A percentile compares a stretch with the other conserved stretches of the same genome.
Evolutionary conservation across 2,888 invertebrate genomes (phyloP).

Genomic region (Platypus cylindrus): DNA sequence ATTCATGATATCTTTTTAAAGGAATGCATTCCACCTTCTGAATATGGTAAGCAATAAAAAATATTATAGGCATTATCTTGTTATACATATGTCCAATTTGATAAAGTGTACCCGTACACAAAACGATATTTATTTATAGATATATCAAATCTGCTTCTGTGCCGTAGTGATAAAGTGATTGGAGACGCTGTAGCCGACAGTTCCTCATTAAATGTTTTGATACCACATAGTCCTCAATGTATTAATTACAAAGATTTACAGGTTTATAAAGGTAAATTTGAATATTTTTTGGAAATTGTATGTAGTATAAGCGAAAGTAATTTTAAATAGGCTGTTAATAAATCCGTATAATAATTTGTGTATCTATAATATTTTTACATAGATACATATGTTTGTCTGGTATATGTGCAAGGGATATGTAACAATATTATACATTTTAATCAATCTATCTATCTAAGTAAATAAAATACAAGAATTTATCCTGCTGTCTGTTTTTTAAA

Average conservation of each 20-base stretch:
- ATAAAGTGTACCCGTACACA: no score
- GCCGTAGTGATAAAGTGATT: slow-evolving; percentile 44
- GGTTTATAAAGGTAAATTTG: slow-evolving; percentile 48
- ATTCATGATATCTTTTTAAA: slow-evolving; percentile 48
- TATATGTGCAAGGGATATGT: no score
- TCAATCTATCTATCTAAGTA: no score
- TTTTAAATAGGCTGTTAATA: no score
- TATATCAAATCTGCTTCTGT: slow-evolving; percentile 55
- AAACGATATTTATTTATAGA: slow-evolving; percentile 37
- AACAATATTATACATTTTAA: no score
- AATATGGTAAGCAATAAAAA: slow-evolving; percentile 54
- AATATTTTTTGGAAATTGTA: no score
- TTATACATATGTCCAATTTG: slow-evolving; percentile 4
- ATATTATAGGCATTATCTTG: slow-evolving; percentile 4
- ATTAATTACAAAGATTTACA: slow-evolving; percentile 56
- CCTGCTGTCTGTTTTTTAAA: no score
- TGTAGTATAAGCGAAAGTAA: no score
- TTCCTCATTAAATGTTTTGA: slow-evolving; percentile 35
- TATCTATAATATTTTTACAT: no score
- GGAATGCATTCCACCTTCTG: slow-evolving; percentile 75
- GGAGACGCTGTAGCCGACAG: slow-evolving; percentile 41
- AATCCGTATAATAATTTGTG: no score
- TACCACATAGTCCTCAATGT: slow-evolving; percentile 45
- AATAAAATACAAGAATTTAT: no score
- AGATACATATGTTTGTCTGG: no score